Conservation (phyloP, 2,797 vertebrate genomes). For the Rhincodon typus region DNA sequence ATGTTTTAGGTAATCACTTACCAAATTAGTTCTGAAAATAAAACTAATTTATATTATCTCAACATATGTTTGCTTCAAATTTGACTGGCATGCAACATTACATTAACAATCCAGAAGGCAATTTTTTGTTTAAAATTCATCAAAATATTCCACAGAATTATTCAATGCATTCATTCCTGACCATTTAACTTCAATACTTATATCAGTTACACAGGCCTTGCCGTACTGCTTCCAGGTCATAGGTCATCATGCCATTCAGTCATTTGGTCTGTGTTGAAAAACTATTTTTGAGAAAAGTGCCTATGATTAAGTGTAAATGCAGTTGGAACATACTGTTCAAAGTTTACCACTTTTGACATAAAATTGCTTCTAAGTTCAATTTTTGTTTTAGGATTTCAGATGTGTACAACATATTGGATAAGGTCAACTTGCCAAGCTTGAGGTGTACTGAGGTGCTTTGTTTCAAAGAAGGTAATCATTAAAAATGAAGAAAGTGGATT, state of each 20-base stretch:
- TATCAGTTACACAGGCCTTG: not conserved
- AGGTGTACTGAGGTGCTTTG: not conserved
- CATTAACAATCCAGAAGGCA: not conserved
- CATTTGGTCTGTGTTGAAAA: not conserved
- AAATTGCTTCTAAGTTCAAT: not conserved
- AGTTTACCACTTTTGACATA: not conserved
- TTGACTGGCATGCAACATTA: not conserved
- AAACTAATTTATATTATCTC: not conserved
- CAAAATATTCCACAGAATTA: not conserved
- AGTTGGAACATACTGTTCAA: not conserved
- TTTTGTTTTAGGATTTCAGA: not conserved
- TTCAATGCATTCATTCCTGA: not conserved
- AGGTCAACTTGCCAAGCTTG: not conserved
- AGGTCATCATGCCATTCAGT: not conserved
- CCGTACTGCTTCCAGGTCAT: not conserved
- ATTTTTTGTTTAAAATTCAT: not conserved
- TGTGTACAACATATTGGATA: not conserved
- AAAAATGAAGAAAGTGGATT: not conserved
- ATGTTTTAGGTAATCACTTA: conserved; percentile 14
- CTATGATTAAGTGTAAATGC: not conserved
- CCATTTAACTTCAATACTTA: not conserved
- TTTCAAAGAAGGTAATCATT: not conserved
- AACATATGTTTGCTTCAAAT: not conserved
- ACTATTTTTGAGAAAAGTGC: not conserved
- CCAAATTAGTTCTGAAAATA: conserved; percentile 18